Evolutionary conservation across 2,797 vertebrate genomes (phyloP).

Genomic region (Hafferia zeledoni): DNA sequence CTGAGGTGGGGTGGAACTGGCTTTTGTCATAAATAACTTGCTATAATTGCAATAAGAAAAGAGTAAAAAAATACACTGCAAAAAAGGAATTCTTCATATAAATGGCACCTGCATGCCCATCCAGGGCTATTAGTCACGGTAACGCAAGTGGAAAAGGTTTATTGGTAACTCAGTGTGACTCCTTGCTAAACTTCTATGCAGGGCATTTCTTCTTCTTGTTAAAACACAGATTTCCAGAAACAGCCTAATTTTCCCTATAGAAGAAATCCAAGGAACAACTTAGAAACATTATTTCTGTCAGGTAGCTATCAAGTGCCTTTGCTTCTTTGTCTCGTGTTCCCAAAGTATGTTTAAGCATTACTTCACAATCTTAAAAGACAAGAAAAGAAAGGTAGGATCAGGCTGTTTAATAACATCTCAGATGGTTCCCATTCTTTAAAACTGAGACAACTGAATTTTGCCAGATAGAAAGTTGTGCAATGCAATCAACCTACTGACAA

Average conservation of each 20-base stretch:
- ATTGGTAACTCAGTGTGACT: neutral
- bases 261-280: neutral
- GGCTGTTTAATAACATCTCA: neutral
- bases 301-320: neutral
- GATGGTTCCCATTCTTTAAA: neutral
- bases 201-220: neutral
- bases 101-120: neutral
- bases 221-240: neutral
- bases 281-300: neutral
- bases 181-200: neutral
- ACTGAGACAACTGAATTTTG: neutral
- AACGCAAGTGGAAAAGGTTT: neutral
- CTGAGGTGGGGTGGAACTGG: neutral
- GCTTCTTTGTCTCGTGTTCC: neutral
- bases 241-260: neutral
- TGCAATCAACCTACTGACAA: neutral
- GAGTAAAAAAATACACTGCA: neutral
- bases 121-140: neutral
- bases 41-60: neutral
- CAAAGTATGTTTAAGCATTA: neutral
- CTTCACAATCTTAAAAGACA: neutral
- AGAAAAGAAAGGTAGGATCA: neutral
- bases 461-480: neutral
- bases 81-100: neutral
- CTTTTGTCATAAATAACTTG: neutral